Evolutionary conservation across 2,113 vertebrate species (phyloP), one percentile per base, ranked within the genome.

Genomic region (Panthera uncia): DNA sequence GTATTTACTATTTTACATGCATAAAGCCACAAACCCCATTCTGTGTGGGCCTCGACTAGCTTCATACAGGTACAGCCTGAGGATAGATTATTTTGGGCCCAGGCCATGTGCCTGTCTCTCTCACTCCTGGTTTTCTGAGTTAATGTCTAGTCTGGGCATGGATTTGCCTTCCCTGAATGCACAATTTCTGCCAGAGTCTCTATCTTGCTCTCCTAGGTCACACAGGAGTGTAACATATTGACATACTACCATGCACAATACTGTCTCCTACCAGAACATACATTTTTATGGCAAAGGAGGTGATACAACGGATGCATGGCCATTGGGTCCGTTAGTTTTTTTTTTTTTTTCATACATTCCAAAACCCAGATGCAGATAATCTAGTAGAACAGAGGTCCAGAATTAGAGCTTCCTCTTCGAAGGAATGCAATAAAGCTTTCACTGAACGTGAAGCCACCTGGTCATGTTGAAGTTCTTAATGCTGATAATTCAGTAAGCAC

Each of bases 41-140:
- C 48, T 31, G 0, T 31, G 25, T 55, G 8, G 3, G 16, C 18
- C 45, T 82, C 27, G 7, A n/a, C n/a, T 81, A 55, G 7, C 1
- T 80, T 38, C n/a, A 48, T 63, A 2, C 7, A 48, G 0, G 5
- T 73, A 27, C 18, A 68, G 7, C 4, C 10, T 82, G 6, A 52
- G 16, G 6, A 82, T 1, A 38, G 31, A 27, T 80, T 31, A 15
- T 4, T 55, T 68, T 6, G 61, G 61, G 7, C 5, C 14, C 29
- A 63, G 6, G 25, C 0, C 9, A 45, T 50, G 2, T 71, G 0
- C 8, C 50, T 71, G 13, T 31, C 23, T 11, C 11, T 57, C 5
- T 82, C 23, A 48, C 3, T 7, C 25, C 27, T 21, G 4, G 23
- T 1, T 11, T 81, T 85, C n/a, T 50, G 38, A 76, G 71, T 48